A percentile compares a stretch with the other conserved stretches of the same genome.
phyloP scores from a whole-genome alignment of 2,113 vertebrate genomes.

The Crotalus horridus region DNA sequence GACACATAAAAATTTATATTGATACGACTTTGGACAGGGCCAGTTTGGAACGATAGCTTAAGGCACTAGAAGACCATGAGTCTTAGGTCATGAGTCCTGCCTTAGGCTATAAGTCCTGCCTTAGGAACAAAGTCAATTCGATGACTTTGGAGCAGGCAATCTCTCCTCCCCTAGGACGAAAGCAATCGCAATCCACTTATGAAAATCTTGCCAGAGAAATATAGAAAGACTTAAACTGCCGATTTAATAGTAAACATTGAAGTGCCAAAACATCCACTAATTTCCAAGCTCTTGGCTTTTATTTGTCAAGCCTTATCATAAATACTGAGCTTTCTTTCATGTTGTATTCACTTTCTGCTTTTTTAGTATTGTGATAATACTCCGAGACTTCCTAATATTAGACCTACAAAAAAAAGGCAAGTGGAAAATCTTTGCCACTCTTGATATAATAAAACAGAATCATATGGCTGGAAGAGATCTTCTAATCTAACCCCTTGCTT shows the following conservation, averaged over 20 bases:
- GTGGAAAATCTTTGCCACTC: not conserved
- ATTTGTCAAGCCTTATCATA: not conserved
- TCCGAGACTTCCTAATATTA: not conserved
- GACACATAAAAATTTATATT: not conserved
- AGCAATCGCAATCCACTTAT: not conserved
- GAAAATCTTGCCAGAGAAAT: not conserved
- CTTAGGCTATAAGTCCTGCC: not conserved
- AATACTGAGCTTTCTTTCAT: not conserved
- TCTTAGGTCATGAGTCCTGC: not conserved
- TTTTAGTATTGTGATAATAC: not conserved
- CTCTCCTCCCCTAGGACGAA: not conserved
- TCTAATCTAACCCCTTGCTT: not conserved
- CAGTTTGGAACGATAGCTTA: not conserved
- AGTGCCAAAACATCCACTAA: not conserved
- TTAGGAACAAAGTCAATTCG: not conserved
- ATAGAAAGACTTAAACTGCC: not conserved
- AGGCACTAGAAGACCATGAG: not conserved
- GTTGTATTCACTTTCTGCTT: not conserved
- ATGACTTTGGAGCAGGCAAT: not conserved
- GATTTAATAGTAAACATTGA: not conserved
- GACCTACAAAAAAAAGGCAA: not conserved
- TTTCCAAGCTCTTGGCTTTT: not conserved
- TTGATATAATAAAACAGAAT: not conserved
- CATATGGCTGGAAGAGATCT: not conserved
- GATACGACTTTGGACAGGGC: not conserved